A percentile compares a stretch with the other conserved stretches of the same genome.
These are phyloP conservation scores for Cacoxenus indagator DNA, from an alignment of 2,888 invertebrate species.

Conservation along the genomic window DNA sequence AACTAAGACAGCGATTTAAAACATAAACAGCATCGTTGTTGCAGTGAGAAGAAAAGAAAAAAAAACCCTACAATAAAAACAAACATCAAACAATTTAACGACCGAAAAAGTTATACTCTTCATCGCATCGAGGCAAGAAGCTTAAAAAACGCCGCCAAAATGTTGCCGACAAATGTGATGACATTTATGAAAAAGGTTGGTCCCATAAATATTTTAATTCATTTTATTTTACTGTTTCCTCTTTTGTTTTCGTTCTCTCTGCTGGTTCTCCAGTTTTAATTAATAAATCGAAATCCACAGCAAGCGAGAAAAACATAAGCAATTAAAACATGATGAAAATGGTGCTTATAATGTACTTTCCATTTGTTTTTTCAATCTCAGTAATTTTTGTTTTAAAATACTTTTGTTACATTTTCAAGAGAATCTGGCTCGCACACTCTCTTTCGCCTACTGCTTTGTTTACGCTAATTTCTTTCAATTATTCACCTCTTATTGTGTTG, in stretches of 20 bases:
- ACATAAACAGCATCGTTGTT: constrained; percentile 36
- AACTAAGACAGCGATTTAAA: constrained; percentile 24
- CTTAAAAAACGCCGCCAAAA: constrained; percentile 70
- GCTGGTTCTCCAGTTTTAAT: neutral
- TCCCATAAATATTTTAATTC: neutral
- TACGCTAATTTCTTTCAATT: neutral
- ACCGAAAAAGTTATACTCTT: neutral
- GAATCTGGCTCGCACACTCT: neutral
- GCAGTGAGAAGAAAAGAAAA: constrained; percentile 24
- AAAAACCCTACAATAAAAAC: neutral
- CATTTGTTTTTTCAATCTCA: neutral
- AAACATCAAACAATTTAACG: neutral
- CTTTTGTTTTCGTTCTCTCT: neutral
- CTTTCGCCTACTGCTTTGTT: neutral
- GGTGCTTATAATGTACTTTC: neutral
- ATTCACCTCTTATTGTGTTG: neutral
- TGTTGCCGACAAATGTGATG: constrained; percentile 93
- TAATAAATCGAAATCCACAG: neutral
- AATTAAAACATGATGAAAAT: neutral
- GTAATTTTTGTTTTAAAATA: neutral
- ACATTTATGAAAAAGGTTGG: constrained; percentile 93
- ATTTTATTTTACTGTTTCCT: neutral
- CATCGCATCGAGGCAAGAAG: neutral
- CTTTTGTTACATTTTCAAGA: neutral
- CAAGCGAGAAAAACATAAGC: neutral